Evolutionary conservation across 2,888 invertebrate species (phyloP).

Genomic region (Campaea margaritaria): DNA sequence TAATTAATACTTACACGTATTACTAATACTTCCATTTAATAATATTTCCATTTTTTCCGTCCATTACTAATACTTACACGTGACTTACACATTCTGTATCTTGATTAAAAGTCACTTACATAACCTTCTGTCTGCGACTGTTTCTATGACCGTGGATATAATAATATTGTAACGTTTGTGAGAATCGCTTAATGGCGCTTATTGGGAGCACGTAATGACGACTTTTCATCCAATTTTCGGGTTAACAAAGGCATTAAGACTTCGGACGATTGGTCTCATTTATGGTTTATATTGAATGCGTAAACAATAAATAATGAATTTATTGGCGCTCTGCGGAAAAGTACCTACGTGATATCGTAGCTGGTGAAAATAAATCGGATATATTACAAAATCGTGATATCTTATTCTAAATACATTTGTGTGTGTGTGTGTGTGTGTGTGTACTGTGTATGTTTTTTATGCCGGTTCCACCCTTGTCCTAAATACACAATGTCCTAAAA

Average conservation of each 20-base stretch:
- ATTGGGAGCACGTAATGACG: constrained; percentile 42
- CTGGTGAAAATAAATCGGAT: not conserved
- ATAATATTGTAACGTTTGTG: constrained; percentile 45
- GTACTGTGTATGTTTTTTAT: too few relatives aligned
- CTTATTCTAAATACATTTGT: too few relatives aligned
- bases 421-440: too few relatives aligned
- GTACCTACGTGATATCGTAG: not conserved
- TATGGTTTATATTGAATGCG: constrained; percentile 24
- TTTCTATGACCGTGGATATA: constrained; percentile 34
- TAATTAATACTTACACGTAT: too few relatives aligned
- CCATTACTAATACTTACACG: too few relatives aligned
- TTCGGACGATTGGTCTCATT: constrained; percentile 24
- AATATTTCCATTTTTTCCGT: too few relatives aligned
- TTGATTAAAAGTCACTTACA: too few relatives aligned
- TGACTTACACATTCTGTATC: too few relatives aligned
- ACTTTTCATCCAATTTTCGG: constrained; percentile 45
- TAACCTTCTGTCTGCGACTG: not conserved
- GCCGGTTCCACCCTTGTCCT: too few relatives aligned
- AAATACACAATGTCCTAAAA: too few relatives aligned
- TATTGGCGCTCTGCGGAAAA: constrained; percentile 6
- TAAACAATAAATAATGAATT: constrained; percentile 15
- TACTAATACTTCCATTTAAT: too few relatives aligned
- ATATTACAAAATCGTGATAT: too few relatives aligned
- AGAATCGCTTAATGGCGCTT: constrained; percentile 43
- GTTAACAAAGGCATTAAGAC: constrained; percentile 31